phyloP scores from a whole-genome alignment of 1,140 invertebrate genomes.

The Nixonia krombeini region DNA sequence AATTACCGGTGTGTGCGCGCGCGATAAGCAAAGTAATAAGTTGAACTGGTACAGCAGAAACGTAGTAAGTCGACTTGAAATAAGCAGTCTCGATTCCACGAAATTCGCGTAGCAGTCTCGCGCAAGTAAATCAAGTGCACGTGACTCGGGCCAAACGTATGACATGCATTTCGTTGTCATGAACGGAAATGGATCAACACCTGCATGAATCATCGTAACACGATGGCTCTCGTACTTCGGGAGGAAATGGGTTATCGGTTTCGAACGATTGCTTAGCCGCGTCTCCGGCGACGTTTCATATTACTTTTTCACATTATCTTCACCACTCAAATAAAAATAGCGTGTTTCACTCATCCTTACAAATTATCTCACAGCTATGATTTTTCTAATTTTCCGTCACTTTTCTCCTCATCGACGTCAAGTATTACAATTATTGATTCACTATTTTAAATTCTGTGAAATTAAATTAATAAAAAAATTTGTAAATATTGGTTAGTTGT shows the following conservation, averaged over 20 bases:
- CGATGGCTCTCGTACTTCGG: slow-evolving; percentile 18
- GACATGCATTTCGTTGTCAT: slow-evolving; percentile 35
- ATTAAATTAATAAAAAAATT: too few relatives aligned
- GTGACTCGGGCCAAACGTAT: slow-evolving; percentile 29
- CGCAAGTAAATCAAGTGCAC: slow-evolving; percentile 43
- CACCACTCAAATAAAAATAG: too few relatives aligned
- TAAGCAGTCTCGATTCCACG: slow-evolving; percentile 39
- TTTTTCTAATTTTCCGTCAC: too few relatives aligned
- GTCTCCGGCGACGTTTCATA: not conserved
- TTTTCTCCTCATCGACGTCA: too few relatives aligned
- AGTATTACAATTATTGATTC: not conserved
- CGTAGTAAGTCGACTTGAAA: slow-evolving; percentile 23
- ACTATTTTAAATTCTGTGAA: too few relatives aligned
- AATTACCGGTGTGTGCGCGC: not conserved
- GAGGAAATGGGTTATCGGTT: slow-evolving; percentile 35
- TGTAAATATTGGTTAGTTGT: too few relatives aligned
- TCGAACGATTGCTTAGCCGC: slow-evolving; percentile 25
- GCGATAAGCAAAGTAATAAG: slow-evolving; percentile 5
- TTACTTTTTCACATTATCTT: too few relatives aligned
- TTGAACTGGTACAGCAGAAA: slow-evolving; percentile 5
- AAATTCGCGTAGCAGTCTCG: slow-evolving; percentile 18
- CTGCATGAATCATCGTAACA: slow-evolving; percentile 42
- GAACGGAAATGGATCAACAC: slow-evolving; percentile 43
- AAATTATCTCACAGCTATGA: too few relatives aligned
- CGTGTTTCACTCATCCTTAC: too few relatives aligned